Base-by-base conservation (phyloP, 2,888 invertebrate genomes). In the Drosophila tanythrix region DNA sequence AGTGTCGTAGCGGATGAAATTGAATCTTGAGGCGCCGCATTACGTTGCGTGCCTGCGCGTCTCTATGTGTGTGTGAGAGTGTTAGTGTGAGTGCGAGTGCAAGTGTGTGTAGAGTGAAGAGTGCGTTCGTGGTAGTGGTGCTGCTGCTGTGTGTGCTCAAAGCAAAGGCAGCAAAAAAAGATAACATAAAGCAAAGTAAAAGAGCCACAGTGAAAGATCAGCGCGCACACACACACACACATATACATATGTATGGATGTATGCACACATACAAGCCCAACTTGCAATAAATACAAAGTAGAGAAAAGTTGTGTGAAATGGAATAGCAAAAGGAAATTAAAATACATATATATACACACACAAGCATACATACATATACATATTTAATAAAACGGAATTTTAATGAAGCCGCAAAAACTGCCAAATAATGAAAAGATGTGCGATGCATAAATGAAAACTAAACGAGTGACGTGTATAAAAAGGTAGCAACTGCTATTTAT, bases 141-240 rank as follows among this genome's bases (percentile, higher is more conserved):
- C 53, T 58, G 61, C 48, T 66, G 74, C 38, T 52, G 25, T 46
- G 57, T 55, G 50, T 59, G 76, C 79, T 79, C 77, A 67, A 76
- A 80, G 77, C 70, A 57, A 82, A 79, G 70, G 73, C 78, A 84
- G 82, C 78, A 77, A 81, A 79, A 83, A 82, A 83, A 85, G 77
- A 83, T 88, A 85, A 82, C 82, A 82, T 71, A 79, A 73, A 83
- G 83, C 74, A 72, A 74, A 79, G 84, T 74, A 74, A 85, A 88
- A 88, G 81, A 85, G 88, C 76, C 83, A 79, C 70, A 88, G 84
- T 83, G 86, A 85, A 88, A 88, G 85, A 88, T 84, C 77, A 62
- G 72, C 78, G 69, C 79, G 53, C 74, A 76, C 74, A 74, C 53
- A 59, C 55, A 43, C 18, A 58, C 18, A 58, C 4, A 36, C 2